A percentile compares a stretch with the other conserved stretches of the same genome.
Conservation (phyloP, 2,888 invertebrate genomes). For the Coelogynopora nodosa region DNA sequence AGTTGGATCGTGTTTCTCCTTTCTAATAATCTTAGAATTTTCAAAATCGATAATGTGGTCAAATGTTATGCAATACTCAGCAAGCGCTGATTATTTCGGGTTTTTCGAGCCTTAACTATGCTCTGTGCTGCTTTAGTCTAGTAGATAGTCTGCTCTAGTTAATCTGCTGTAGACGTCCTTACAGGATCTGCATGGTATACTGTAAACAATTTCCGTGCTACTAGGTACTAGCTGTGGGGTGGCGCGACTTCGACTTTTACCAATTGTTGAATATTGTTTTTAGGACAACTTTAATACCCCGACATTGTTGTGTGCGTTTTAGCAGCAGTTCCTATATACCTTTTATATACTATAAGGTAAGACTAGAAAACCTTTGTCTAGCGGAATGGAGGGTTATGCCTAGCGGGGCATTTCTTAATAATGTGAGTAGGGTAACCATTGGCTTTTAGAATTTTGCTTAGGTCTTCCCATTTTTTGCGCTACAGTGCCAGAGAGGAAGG, state of each 20-base stretch:
- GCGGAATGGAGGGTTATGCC: background rate
- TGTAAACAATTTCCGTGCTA: background rate
- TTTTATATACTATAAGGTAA: no score
- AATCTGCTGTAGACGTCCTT: background rate
- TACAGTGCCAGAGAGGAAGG: no score
- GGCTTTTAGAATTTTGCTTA: background rate
- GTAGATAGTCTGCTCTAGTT: background rate
- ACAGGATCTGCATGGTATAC: background rate
- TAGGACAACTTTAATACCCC: no score
- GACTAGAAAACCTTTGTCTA: background rate
- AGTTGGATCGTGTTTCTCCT: no score
- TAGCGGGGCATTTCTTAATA: background rate
- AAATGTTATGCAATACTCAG: background rate
- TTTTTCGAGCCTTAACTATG: background rate
- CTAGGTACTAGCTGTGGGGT: background rate
- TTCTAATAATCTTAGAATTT: no score
- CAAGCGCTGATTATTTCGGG: background rate
- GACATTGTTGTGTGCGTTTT: no score
- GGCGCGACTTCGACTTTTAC: background rate
- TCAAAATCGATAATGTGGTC: background rate
- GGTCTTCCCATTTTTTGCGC: background rate
- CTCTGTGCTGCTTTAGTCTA: background rate
- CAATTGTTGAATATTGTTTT: no score
- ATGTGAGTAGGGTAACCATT: background rate
- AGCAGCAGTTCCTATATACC: no score